A percentile compares a stretch with the other conserved stretches of the same genome.
These are phyloP conservation scores for Troilus luridus DNA, from an alignment of 2,888 invertebrate species.

Conservation along the genomic window DNA sequence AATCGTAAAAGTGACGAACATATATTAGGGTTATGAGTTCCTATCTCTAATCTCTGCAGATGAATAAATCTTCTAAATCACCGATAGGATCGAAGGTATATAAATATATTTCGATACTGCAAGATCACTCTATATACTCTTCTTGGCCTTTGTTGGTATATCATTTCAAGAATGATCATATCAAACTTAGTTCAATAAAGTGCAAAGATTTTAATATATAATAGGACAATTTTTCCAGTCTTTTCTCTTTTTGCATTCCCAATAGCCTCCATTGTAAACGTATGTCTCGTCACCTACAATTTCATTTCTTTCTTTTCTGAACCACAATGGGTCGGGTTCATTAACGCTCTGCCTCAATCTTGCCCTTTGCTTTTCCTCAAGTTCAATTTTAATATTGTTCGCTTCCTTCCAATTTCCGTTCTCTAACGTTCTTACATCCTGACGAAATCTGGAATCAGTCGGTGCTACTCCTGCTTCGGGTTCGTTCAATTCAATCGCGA, in stretches of 20 bases:
- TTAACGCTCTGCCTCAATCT: slow-evolving; percentile 79
- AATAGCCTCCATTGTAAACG: slow-evolving; percentile 90
- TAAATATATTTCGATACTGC: no score
- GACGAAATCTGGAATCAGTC: slow-evolving; percentile 92
- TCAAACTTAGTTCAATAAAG: not conserved
- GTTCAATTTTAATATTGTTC: slow-evolving; percentile 83
- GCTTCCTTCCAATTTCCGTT: slow-evolving; percentile 92
- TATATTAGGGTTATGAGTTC: no score
- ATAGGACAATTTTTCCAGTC: slow-evolving; percentile 94
- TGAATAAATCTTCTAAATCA: no score
- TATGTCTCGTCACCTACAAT: slow-evolving; percentile 78
- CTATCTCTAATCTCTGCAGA: no score
- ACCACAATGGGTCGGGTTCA: slow-evolving; percentile 88
- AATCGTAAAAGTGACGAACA: no score
- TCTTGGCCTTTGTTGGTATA: not conserved
- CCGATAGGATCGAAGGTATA: no score
- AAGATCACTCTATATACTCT: not conserved
- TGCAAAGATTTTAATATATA: slow-evolving; percentile 76
- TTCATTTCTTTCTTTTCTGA: slow-evolving; percentile 83
- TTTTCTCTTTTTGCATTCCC: slow-evolving; percentile 89
- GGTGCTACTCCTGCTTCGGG: slow-evolving; percentile 92
- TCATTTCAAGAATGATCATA: not conserved
- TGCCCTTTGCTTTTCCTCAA: slow-evolving; percentile 96
- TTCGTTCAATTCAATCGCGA: slow-evolving; percentile 98
- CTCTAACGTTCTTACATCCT: slow-evolving; percentile 99